Conservation (phyloP, 2,113 vertebrate genomes). For the Mesoclemmys tuberculata region DNA sequence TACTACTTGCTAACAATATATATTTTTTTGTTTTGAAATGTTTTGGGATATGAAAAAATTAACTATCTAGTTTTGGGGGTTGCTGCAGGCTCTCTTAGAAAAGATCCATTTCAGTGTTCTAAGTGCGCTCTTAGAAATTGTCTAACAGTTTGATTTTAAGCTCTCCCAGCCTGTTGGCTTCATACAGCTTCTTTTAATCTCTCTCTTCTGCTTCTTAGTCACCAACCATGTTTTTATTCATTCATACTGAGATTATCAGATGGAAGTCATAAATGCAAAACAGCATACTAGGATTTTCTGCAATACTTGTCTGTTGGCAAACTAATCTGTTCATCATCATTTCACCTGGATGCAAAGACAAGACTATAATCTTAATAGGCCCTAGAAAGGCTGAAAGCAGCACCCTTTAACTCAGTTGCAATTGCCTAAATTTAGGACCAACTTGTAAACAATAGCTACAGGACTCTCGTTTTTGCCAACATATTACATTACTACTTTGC, state of each 20-base stretch:
- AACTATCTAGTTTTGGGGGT: not conserved
- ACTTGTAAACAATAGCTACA: not conserved
- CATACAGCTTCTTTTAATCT: not conserved
- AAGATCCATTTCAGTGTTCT: not conserved
- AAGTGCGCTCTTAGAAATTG: not conserved
- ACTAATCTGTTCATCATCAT: not conserved
- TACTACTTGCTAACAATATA: not conserved
- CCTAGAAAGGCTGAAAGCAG: not conserved
- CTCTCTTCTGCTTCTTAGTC: not conserved
- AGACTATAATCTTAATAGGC: not conserved
- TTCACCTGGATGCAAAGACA: not conserved
- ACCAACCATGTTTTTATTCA: not conserved
- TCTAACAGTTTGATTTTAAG: not conserved
- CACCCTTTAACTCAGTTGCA: not conserved
- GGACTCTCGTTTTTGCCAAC: no score
- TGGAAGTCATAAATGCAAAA: not conserved
- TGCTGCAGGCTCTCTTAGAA: not conserved
- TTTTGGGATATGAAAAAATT: not conserved
- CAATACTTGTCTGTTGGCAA: not conserved
- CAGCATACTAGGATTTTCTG: fast-evolving
- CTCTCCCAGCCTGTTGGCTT: not conserved
- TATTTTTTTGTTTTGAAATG: not conserved
- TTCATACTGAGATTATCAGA: not conserved
- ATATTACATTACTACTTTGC: not conserved
- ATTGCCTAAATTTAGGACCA: not conserved